Evolutionary conservation across 2,113 vertebrate genomes (phyloP).

Genomic region (Callocephalon fimbriatum): DNA sequence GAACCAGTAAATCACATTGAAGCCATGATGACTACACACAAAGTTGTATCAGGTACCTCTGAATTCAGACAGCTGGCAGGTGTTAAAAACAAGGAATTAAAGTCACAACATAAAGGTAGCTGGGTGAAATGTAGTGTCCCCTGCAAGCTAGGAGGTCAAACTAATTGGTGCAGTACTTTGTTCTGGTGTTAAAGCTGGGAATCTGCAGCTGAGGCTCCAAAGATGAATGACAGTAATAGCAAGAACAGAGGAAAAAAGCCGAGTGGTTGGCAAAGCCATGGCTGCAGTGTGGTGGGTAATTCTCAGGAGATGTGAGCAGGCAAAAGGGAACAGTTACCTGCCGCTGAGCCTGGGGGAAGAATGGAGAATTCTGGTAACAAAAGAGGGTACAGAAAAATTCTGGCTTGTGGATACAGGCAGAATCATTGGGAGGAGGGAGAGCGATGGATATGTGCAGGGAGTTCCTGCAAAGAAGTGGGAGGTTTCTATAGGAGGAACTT

Average conservation of each 20-base stretch:
- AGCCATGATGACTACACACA: slow-evolving; percentile 12
- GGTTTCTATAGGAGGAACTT: background rate
- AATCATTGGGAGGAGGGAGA: background rate
- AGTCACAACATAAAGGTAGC: background rate
- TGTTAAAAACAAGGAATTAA: slow-evolving; percentile 14
- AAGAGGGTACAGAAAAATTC: background rate
- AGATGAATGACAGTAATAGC: background rate
- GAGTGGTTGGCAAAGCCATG: background rate
- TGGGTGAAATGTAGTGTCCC: background rate
- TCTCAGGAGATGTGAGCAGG: background rate
- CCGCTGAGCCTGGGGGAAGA: background rate
- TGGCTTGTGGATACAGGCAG: background rate
- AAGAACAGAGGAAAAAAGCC: background rate
- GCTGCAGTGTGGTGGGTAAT: background rate
- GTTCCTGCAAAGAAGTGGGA: background rate
- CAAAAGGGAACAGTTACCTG: background rate
- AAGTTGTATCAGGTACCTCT: background rate
- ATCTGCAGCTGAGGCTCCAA: background rate
- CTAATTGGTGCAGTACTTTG: background rate
- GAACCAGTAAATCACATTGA: background rate
- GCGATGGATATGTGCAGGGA: background rate
- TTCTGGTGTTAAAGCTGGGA: background rate
- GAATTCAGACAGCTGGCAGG: background rate
- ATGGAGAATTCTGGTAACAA: background rate
- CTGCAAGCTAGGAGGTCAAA: background rate